Base-by-base conservation (phyloP, 2,888 invertebrate genomes). In the Dicranocentrus wangi region DNA sequence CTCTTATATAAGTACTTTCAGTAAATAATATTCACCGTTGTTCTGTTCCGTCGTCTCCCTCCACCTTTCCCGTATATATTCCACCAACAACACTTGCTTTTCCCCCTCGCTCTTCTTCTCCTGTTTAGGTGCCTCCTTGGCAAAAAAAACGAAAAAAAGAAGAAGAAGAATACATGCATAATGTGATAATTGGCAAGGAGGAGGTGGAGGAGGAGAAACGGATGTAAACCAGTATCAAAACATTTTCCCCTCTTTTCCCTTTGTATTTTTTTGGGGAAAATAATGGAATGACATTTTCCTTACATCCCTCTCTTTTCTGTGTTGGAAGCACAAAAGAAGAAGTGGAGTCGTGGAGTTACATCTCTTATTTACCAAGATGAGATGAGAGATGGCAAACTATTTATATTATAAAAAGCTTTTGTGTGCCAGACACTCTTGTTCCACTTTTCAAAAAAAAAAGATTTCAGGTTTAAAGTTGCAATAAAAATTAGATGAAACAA, bases 111-210 rank as follows among this genome's bases (percentile, higher is more conserved):
- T 39, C 13, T 13, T 8, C 13, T 39, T 13, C 7, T 39, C 7
- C 5, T 39, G 5, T 39, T 39, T 13, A 8, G 5, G 5, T 39
- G 5, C 39, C 13, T 39, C 13, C 39, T 39, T 39, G 7, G 39
- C 39, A 5, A 39, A 39, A 39, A 5, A 8, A 39, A 8, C 39
- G 7, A 19, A 43, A 23, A 65, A 65, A 32, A n/a, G n/a, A n/a
- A n/a, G n/a, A n/a, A n/a, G n/a, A n/a, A n/a, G n/a, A n/a, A n/a
- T n/a, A n/a, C n/a, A n/a, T 25, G 51, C 23, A 43, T 51, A 65
- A 42, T 42, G 68, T 13, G 28, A 27, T 68, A 32, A 39, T 61
- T 61, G 28, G 32, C 28, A 39, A 61, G 19, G 39, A 28, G 28
- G 19, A n/a, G 32, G n/a, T n/a, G n/a, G n/a, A n/a, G n/a, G n/a